A percentile compares a stretch with the other conserved stretches of the same genome.
Conservation (phyloP, 2,113 vertebrate genomes). For the Peromyscus californicus region DNA sequence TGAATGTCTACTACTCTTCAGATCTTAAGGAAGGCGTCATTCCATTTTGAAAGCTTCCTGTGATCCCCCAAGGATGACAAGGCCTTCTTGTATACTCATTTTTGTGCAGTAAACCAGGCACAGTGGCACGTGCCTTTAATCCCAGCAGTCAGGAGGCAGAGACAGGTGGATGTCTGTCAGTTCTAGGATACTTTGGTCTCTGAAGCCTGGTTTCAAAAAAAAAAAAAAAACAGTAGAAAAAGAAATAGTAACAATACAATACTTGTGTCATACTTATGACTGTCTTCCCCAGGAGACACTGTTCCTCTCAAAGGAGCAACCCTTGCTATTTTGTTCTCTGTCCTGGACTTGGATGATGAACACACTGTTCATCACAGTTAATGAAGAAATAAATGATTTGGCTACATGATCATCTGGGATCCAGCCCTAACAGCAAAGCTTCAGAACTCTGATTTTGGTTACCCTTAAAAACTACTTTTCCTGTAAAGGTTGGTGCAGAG, state of each 20-base stretch:
- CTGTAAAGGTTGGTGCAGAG: background rate
- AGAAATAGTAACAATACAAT: background rate
- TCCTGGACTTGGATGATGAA: background rate
- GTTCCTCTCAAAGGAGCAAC: background rate
- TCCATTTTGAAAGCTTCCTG: background rate
- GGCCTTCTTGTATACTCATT: background rate
- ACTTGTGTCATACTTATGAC: background rate
- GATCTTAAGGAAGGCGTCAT: background rate
- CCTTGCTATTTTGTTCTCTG: background rate
- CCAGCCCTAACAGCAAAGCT: background rate
- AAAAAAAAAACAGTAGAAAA: background rate
- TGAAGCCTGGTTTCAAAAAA: background rate
- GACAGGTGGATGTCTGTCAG: background rate
- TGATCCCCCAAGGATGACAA: background rate
- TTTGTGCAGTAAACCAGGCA: background rate
- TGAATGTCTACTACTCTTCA: background rate
- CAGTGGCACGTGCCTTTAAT: background rate
- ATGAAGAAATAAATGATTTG: background rate
- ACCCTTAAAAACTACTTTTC: conserved; percentile 10
- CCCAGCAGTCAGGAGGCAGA: background rate
- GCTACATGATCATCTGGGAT: background rate
- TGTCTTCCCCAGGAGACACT: background rate
- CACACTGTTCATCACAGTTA: background rate
- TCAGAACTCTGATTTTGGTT: conserved; percentile 6
- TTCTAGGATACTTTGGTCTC: background rate